These are phyloP conservation scores for Sialis fuliginosa DNA, from an alignment of 2,888 invertebrate species.

Conservation along the genomic window DNA sequence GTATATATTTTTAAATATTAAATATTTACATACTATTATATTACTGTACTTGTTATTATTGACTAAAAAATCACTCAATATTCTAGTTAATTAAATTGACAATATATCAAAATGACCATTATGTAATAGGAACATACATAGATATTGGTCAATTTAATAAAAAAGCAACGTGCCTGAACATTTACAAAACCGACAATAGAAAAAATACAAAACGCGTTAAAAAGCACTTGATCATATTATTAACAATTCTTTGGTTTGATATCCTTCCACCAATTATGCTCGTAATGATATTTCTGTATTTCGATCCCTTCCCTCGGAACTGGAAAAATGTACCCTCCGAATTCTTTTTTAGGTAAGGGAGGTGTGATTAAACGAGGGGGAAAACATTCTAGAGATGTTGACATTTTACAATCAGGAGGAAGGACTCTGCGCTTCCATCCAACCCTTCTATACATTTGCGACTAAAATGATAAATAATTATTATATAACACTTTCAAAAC, in stretches of 20 bases:
- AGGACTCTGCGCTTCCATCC: conserved; percentile 33
- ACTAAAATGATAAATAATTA: conserved; percentile 14
- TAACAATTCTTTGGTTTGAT: conserved; percentile 26
- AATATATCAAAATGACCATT: no score
- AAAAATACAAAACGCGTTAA: no score
- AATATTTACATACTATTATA: no score
- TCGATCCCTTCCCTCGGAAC: conserved; percentile 36
- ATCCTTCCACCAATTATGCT: conserved; percentile 36
- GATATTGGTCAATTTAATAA: not conserved
- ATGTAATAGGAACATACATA: not conserved
- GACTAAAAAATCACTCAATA: no score
- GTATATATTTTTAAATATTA: no score
- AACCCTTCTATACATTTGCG: conserved; percentile 28
- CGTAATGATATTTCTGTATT: conserved; percentile 38
- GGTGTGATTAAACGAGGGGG: conserved; percentile 28
- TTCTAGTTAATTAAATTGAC: no score
- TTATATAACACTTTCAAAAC: not conserved
- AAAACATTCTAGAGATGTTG: conserved; percentile 30
- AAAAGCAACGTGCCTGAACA: no score
- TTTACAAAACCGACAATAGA: no score
- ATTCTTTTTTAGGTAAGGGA: conserved; percentile 28
- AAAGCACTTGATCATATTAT: conserved; percentile 2
- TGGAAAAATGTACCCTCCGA: conserved; percentile 28
- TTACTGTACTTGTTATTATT: no score
- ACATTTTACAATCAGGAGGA: conserved; percentile 32